Conservation (phyloP, 2,888 invertebrate genomes). For the Nephrotoma appendiculata region DNA sequence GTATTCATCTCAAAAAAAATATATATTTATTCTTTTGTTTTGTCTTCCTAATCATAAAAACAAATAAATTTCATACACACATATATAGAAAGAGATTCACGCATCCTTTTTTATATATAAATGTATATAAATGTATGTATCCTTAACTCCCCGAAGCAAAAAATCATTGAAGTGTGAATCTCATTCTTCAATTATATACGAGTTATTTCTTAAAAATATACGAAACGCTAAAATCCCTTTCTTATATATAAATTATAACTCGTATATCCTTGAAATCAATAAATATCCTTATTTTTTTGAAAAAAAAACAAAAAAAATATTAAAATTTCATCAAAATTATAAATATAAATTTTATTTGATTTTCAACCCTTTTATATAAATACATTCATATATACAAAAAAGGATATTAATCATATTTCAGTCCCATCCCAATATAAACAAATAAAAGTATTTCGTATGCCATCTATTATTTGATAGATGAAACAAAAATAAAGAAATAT, state of each 20-base stretch:
- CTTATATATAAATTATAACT: background rate
- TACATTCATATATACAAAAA: background rate
- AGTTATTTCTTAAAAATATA: background rate
- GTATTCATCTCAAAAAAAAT: background rate
- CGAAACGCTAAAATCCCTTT: background rate
- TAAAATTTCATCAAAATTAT: background rate
- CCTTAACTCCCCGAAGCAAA: background rate
- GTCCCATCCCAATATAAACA: background rate
- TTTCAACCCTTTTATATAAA: background rate
- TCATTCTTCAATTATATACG: background rate
- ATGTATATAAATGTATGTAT: background rate
- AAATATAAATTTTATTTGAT: background rate
- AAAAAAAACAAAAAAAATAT: background rate
- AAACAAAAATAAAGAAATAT: background rate
- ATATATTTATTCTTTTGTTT: background rate
- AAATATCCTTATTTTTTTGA: background rate
- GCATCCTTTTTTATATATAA: background rate
- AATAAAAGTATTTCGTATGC: background rate
- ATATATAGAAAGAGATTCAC: background rate
- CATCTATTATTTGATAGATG: background rate
- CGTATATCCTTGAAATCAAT: background rate
- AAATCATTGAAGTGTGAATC: background rate
- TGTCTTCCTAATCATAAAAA: background rate
- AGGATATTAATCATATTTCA: background rate
- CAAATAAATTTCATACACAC: background rate